These are phyloP conservation scores for Campylomormyrus numenius DNA, from an alignment of 2,113 vertebrate species.

Conservation along the genomic window DNA sequence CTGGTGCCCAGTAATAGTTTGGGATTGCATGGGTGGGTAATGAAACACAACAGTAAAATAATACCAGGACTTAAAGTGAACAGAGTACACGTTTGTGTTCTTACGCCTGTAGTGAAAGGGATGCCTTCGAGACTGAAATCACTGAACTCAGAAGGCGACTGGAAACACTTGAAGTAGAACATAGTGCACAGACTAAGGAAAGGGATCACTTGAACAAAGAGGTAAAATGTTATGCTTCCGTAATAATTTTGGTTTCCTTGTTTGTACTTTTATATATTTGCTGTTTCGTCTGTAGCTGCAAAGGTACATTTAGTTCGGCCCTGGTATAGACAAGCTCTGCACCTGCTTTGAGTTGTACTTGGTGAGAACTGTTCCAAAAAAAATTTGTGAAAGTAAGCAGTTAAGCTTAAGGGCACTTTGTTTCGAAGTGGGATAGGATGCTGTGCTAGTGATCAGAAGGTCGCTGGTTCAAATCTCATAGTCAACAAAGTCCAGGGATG, in stretches of 20 bases:
- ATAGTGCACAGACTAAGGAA: slow-evolving; percentile 70
- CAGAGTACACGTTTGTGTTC: not conserved
- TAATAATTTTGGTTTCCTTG: not conserved
- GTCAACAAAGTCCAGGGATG: not conserved
- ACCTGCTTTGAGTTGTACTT: slow-evolving; percentile 77
- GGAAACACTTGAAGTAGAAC: slow-evolving; percentile 71
- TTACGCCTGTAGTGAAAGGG: slow-evolving; percentile 69
- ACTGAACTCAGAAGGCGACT: slow-evolving; percentile 70
- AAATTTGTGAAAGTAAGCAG: not conserved
- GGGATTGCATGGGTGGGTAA: not conserved
- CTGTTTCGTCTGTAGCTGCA: not conserved
- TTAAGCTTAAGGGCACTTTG: not conserved
- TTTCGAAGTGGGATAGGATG: not conserved
- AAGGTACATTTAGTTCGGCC: not conserved
- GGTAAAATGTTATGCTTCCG: slow-evolving; percentile 53
- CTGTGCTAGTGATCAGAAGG: not conserved
- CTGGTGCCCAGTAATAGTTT: not conserved
- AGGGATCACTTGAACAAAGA: slow-evolving; percentile 78
- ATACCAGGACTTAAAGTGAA: not conserved
- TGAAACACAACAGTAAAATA: not conserved
- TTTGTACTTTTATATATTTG: not conserved
- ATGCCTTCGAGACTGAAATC: slow-evolving; percentile 74
- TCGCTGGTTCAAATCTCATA: not conserved
- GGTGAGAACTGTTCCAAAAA: slow-evolving; percentile 87
- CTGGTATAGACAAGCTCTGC: slow-evolving; percentile 38